A percentile compares a stretch with the other conserved stretches of the same genome.
These are phyloP conservation scores for Drosophila mercatorum DNA, from an alignment of 2,888 invertebrate species.

Conservation along the genomic window DNA sequence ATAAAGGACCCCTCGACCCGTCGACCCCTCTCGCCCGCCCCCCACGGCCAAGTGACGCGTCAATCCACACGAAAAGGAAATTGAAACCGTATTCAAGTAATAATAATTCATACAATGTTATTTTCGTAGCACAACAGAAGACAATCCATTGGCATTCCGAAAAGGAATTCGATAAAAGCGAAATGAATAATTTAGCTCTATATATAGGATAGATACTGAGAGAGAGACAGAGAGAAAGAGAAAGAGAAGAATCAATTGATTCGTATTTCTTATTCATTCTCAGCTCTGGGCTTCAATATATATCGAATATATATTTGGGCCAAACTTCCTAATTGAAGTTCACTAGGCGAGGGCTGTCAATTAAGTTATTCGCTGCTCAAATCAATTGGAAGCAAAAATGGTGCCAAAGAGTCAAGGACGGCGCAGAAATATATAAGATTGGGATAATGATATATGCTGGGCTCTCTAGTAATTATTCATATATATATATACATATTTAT, in stretches of 20 bases:
- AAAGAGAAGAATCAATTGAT: constrained; percentile 24
- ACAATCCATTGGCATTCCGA: constrained; percentile 38
- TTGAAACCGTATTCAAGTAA: constrained; percentile 58
- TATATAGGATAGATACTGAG: not conserved
- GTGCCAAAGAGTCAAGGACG: not conserved
- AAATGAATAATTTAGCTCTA: constrained; percentile 47
- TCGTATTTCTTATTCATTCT: constrained; percentile 15
- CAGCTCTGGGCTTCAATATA: not conserved
- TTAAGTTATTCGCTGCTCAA: not conserved
- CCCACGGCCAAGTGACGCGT: constrained; percentile 6
- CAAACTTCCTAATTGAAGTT: constrained; percentile 27
- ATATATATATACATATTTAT: constrained; percentile 8
- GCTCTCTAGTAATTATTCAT: constrained; percentile 21
- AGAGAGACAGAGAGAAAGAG: not conserved
- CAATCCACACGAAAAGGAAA: constrained; percentile 43
- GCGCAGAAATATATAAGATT: not conserved
- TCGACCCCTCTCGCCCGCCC: not conserved
- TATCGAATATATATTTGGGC: not conserved
- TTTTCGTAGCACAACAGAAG: constrained; percentile 30
- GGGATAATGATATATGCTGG: not conserved
- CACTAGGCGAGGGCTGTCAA: constrained; percentile 9
- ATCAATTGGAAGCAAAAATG: not conserved
- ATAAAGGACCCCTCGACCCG: constrained; percentile 2
- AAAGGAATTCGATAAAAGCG: constrained; percentile 45
- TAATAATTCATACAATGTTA: constrained; percentile 60